Evolutionary conservation across 2,113 vertebrate genomes (phyloP), one percentile per base, ranked within the genome.

Genomic region (Nanorana parkeri): DNA sequence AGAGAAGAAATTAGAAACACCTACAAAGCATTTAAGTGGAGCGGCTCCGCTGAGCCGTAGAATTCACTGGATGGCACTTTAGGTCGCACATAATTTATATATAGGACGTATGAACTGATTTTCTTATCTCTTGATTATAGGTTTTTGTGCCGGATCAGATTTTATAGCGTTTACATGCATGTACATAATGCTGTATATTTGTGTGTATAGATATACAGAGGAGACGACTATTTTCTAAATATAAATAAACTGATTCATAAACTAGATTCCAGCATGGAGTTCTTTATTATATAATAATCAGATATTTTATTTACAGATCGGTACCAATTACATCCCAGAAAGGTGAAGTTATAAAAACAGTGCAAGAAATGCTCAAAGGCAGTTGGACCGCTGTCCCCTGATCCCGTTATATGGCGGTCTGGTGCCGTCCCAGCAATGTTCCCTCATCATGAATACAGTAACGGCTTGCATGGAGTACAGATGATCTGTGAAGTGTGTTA

Each of bases 41-140:
- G 29, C 24, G 19, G 16, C 41, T 56, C 26, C 19, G 21, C 17
- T 17, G 28, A 41, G 69, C 26, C 68, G 15, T 55, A 74, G 56
- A n/a, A 36, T 23, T 73, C 47, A 74, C 13, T 58, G 23, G n/a
- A 67, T 8, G 5, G 80, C 80, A 75, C 80, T 81, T 74, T 81
- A 83, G 10, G 4, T 29, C 68, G 71, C 68, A 74, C 66, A 66
- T 79, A 56, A 78, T 23, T n/a, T 54, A n/a, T 81, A 36, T 36
- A 71, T 20, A 64, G 15, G 61, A 13, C 19, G n/a, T 68, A 56
- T 21, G 15, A 65, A 36, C 15, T 60, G 47, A 73, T 81, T 47
- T 66, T n/a, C n/a, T 67, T 36, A 56, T 63, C 56, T 61, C 19
- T 32, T 4, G 56, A 24, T 17, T 73, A 65, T 67, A 51, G 17